Base-by-base conservation (phyloP, 2,888 invertebrate species). In the Nysson spinosus region DNA sequence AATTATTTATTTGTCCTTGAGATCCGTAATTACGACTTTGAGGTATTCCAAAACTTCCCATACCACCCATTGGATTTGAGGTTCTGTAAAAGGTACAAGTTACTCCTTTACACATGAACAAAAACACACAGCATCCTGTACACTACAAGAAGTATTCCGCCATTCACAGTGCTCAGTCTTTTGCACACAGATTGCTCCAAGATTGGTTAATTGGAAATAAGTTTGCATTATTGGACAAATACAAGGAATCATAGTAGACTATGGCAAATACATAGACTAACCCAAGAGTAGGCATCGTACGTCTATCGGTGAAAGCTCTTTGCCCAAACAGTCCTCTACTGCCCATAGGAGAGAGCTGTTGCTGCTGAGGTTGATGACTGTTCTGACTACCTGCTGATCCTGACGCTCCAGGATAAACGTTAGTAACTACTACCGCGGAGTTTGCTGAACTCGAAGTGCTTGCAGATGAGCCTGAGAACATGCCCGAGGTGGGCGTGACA, bases 251-350 rank as follows among this genome's bases (percentile, higher is more conserved):
- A 1, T 20, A 19, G n/a, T 14, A 16, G 43, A 16, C 9, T 40
- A 40, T 17, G 3, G 20, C 4, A 4, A 44, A 66, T 24, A 11
- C 17, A 7, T 57, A 58, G 66, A 84, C 87, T 88, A 87, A 90
- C 89, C 89, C 87, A 87, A 89, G 85, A 75, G 88, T 90, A 77
- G 91, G 90, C 88, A 92, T 91, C 55, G 90, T 90, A 82, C 91
- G 91, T 88, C 95, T 92, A 83, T 95, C 90, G 46, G 93, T 91
- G 86, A 95, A 94, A 72, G 93, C 91, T 85, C 95, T 91, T 88
- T 94, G 95, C 72, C 93, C 94, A 85, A 95, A 95, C 70, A 95
- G 91, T 87, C 88, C 87, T 87, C 90, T 85, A 87, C 89, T 90
- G 75, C 90, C 89, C 88, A 90, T 91, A 80, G 90, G 90, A 79